Base-by-base conservation (phyloP, 2,797 vertebrate genomes). In the Platyrinchus mystaceus region DNA sequence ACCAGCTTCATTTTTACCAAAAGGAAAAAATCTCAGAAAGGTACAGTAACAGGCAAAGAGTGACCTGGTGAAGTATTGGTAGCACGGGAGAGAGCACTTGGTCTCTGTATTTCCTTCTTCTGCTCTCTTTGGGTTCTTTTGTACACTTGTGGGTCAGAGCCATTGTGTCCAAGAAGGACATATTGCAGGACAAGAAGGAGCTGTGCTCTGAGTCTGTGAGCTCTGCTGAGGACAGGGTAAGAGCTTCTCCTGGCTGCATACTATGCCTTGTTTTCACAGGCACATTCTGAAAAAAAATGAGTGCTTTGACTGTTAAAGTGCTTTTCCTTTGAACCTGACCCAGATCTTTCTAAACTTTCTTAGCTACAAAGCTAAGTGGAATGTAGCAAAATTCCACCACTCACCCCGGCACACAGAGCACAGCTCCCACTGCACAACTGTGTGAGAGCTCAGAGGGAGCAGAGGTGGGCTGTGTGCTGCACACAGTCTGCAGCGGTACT, bases 281-380 rank as follows among this genome's bases (percentile, higher is more conserved):
- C 0, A 0, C 63, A 27, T 81, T 73, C 62, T 69, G 87, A 68
- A 62, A 85, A 73, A 77, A 6, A n/a, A 6, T 0, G 7, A 86
- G 58, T n/a, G 73, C 85, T 94, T 81, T 90, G 76, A 84, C 81
- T 94, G 91, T 73, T 91, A 41, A 94, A 88, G 55, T 86, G 90
- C 63, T 95, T 91, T 95, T 86, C 50, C 77, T 95, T 95, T 95
- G 90, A 95, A 90, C 75, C 74, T 93, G 93, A 95, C 96, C 94
- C 86, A 96, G 95, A 96, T 96, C 80, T 93, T 96, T 95, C 90
- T 89, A 82, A 96, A 81, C 50, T 0, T 0, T 59, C 83, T 88
- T 27, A 3, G 83, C 85, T 63, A 44, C 47, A 63, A 88, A 94
- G 63, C 69, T 73, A 82, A 90, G 63, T 8, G 32, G 80, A 94